phyloP scores from a whole-genome alignment of 2,113 vertebrate species.

The Chitala chitala region DNA sequence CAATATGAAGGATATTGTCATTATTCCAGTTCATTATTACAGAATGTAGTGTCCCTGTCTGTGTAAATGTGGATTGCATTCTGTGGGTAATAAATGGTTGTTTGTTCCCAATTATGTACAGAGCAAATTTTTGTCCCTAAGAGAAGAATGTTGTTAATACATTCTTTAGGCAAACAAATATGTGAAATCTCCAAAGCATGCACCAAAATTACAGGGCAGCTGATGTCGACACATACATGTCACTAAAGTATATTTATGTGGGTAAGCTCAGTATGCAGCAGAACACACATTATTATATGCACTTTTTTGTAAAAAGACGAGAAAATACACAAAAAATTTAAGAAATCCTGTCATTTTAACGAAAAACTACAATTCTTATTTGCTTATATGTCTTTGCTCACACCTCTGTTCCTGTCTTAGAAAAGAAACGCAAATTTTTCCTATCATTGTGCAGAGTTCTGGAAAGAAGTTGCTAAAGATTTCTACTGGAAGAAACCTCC shows the following conservation, averaged over 20 bases:
- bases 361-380: too few relatives aligned
- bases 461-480: constrained; percentile 61
- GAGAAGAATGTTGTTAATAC: background rate
- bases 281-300: too few relatives aligned
- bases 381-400: background rate
- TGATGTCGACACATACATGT: too few relatives aligned
- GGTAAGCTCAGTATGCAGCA: too few relatives aligned
- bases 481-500: constrained; percentile 69
- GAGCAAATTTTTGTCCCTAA: background rate
- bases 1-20: background rate
- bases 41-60: too few relatives aligned
- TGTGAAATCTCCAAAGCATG: background rate
- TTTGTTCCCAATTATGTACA: background rate
- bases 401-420: background rate
- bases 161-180: background rate
- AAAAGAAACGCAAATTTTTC: background rate
- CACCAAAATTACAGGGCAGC: background rate
- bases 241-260: too few relatives aligned
- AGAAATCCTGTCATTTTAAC: too few relatives aligned
- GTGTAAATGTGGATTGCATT: background rate
- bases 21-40: background rate
- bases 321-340: too few relatives aligned
- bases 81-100: background rate
- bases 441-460: constrained; percentile 58
- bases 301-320: too few relatives aligned